A percentile compares a stretch with the other conserved stretches of the same genome.
Conservation (phyloP, 2,888 invertebrate genomes). For the Drosophila gaucha region DNA sequence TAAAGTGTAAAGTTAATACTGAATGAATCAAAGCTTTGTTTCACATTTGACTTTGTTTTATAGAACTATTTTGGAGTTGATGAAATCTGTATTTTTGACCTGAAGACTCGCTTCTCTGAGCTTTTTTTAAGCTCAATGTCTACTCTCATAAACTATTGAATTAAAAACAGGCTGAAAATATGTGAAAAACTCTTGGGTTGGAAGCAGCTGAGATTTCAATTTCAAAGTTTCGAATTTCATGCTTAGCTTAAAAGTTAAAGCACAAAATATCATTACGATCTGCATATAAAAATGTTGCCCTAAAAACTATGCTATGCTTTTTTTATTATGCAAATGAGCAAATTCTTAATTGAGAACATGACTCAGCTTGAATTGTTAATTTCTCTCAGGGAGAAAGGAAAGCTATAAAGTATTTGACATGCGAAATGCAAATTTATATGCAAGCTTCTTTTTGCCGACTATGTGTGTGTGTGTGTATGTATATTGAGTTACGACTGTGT, state of each 20-base stretch:
- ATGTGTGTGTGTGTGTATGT: not conserved
- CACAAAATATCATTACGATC: not conserved
- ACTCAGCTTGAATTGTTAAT: not conserved
- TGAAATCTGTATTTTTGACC: too few relatives aligned
- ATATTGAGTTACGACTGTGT: slow-evolving; percentile 25
- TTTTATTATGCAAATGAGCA: not conserved
- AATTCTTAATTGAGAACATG: slow-evolving; percentile 10
- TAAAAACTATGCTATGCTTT: slow-evolving; percentile 2
- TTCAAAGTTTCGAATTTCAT: too few relatives aligned
- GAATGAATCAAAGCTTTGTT: too few relatives aligned
- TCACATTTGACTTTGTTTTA: too few relatives aligned
- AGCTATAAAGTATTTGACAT: slow-evolving; percentile 28
- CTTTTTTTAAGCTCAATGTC: too few relatives aligned
- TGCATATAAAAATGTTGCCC: not conserved
- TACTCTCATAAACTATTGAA: too few relatives aligned
- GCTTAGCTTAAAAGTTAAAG: not conserved
- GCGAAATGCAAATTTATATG: slow-evolving; percentile 35
- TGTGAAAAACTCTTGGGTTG: too few relatives aligned
- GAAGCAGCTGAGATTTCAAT: too few relatives aligned
- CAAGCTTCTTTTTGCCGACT: slow-evolving; percentile 10
- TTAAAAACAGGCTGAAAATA: too few relatives aligned
- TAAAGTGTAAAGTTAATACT: too few relatives aligned
- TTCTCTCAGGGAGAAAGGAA: slow-evolving; percentile 1
- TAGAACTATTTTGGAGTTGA: too few relatives aligned
- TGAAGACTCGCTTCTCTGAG: too few relatives aligned